Evolutionary conservation across 2,888 invertebrate species (phyloP).

Genomic region (Capitulum mitella): DNA sequence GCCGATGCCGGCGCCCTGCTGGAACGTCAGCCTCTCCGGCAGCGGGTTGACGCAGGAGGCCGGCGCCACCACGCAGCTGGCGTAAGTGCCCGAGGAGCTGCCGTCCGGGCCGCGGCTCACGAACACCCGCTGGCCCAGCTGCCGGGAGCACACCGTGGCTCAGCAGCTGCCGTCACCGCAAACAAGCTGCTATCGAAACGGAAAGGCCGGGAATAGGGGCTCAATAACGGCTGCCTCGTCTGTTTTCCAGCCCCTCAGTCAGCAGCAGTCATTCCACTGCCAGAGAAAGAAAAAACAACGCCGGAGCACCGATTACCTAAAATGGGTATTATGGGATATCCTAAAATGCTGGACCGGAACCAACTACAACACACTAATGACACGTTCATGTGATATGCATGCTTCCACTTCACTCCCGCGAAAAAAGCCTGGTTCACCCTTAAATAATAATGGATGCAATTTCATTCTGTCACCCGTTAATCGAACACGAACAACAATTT

Average conservation of each 20-base stretch:
- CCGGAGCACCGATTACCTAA: neutral
- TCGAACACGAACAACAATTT: neutral
- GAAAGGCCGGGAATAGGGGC: no score
- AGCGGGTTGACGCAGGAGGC: constrained; percentile 43
- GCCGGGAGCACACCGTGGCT: neutral
- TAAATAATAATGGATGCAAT: neutral
- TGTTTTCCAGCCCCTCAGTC: constrained; percentile 19
- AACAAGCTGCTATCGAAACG: no score
- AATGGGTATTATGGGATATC: neutral
- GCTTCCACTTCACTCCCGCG: no score
- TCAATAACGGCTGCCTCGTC: no score
- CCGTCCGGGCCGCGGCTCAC: constrained; percentile 33
- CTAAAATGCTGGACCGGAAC: no score
- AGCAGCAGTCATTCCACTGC: neutral
- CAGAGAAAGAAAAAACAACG: neutral
- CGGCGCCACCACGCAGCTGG: constrained; percentile 45
- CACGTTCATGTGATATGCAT: no score
- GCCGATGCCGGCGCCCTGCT: constrained; percentile 51
- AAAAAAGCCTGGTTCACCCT: no score
- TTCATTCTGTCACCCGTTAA: neutral
- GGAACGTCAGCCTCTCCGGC: constrained; percentile 42
- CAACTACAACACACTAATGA: no score
- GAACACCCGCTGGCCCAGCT: constrained; percentile 38
- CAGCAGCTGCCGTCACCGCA: no score
- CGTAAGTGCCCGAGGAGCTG: constrained; percentile 42